These are phyloP conservation scores for Willowsia nigromaculata DNA, from an alignment of 2,888 invertebrate species.

Conservation along the genomic window DNA sequence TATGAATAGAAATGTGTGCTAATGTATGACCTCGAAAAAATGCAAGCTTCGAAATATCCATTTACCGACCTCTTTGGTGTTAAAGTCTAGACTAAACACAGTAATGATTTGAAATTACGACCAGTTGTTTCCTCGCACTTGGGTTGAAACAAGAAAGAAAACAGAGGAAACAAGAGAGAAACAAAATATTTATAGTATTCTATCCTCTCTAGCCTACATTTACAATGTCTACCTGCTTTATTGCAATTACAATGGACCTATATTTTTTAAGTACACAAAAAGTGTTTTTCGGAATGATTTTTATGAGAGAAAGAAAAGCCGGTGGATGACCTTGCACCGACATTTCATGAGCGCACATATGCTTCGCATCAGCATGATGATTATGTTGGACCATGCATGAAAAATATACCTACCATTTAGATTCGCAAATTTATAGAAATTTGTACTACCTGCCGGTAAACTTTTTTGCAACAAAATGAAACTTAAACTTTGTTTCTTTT, in stretches of 20 bases:
- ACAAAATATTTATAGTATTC: too few relatives aligned
- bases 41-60: not conserved
- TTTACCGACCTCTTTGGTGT: slow-evolving; percentile 36
- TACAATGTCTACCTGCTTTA: not conserved
- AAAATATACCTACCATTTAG: not conserved
- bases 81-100: not conserved
- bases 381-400: not conserved
- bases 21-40: slow-evolving; percentile 6
- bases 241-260: not conserved
- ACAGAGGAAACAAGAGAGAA: not conserved
- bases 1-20: not conserved
- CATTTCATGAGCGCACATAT: slow-evolving; percentile 26
- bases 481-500: slow-evolving; percentile 3
- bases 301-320: not conserved
- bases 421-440: not conserved
- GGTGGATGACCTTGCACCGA: slow-evolving; percentile 62
- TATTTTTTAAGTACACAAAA: not conserved
- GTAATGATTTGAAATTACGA: slow-evolving; percentile 10
- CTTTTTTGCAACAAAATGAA: not conserved
- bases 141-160: not conserved
- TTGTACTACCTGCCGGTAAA: slow-evolving; percentile 7
- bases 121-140: slow-evolving; percentile 4
- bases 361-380: not conserved
- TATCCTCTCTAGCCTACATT: not conserved
- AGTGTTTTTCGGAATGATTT: not conserved